Conservation (phyloP, 2,797 vertebrate species). For the Parotocinclus haroldoi region DNA sequence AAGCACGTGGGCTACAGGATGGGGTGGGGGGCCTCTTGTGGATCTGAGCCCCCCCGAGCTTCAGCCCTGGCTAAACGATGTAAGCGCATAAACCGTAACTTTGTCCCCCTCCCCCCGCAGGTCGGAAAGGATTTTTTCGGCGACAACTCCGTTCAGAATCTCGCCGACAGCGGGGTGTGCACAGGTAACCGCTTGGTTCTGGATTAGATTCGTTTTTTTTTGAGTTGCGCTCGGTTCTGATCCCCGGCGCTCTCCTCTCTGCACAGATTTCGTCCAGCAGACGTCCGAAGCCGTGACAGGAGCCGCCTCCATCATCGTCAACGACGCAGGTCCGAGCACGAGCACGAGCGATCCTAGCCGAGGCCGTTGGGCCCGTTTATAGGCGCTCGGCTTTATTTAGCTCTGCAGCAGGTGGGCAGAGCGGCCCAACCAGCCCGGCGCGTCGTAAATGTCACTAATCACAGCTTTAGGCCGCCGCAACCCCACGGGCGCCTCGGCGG, state of each 20-base stretch:
- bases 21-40: too few relatives aligned
- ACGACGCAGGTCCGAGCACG: constrained; percentile 79
- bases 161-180: constrained; percentile 84
- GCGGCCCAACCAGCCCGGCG: constrained; percentile 31
- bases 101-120: constrained; percentile 66
- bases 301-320: constrained; percentile 89
- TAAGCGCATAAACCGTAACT: too few relatives aligned
- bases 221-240: too few relatives aligned
- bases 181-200: constrained; percentile 86
- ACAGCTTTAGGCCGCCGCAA: constrained; percentile 17
- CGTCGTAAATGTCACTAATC: constrained; percentile 44
- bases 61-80: too few relatives aligned
- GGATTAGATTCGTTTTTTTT: too few relatives aligned
- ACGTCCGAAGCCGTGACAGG: constrained; percentile 86
- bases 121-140: constrained; percentile 96
- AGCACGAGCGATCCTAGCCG: constrained; percentile 16
- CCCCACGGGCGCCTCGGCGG: constrained; percentile 9
- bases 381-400: constrained; percentile 34
- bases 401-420: constrained; percentile 26
- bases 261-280: constrained; percentile 84
- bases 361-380: constrained; percentile 31
- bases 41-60: too few relatives aligned
- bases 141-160: constrained; percentile 91
- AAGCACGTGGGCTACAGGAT: too few relatives aligned
- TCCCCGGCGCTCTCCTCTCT: too few relatives aligned